These are phyloP conservation scores for Cryptocheilus praepositus DNA, from an alignment of 2,888 invertebrate genomes.

Conservation along the genomic window DNA sequence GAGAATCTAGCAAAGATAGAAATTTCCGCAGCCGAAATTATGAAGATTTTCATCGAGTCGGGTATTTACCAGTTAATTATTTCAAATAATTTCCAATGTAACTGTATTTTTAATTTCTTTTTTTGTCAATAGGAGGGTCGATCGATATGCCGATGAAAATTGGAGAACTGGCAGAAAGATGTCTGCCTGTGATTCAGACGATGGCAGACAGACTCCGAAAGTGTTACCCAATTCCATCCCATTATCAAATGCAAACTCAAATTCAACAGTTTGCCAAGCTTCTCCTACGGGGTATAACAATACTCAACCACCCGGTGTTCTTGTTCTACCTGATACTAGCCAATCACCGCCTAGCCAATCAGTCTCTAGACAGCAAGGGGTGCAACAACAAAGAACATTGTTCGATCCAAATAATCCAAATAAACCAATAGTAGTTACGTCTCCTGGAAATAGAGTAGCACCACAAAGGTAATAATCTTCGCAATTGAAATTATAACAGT, in stretches of 20 bases:
- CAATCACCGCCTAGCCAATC: conserved; percentile 57
- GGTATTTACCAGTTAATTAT: conserved; percentile 43
- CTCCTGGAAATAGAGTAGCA: conserved; percentile 73
- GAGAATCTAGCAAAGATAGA: conserved; percentile 76
- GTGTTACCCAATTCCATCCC: conserved; percentile 51
- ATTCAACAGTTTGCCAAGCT: conserved; percentile 41
- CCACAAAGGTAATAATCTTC: conserved; percentile 57
- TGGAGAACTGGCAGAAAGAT: conserved; percentile 70
- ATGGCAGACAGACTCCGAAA: conserved; percentile 63
- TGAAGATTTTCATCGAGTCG: conserved; percentile 65
- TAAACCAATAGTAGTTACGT: conserved; percentile 84
- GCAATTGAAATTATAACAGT: not conserved
- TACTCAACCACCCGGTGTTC: conserved; percentile 72
- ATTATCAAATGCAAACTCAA: conserved; percentile 54
- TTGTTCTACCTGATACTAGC: conserved; percentile 72
- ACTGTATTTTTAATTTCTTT: not conserved
- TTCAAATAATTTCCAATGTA: conserved; percentile 4
- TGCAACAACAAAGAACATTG: conserved; percentile 76
- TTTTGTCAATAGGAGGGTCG: conserved; percentile 27
- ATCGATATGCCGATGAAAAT: conserved; percentile 67
- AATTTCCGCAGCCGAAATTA: conserved; percentile 66
- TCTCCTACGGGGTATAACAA: conserved; percentile 49
- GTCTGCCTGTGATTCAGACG: conserved; percentile 69
- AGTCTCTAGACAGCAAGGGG: conserved; percentile 46
- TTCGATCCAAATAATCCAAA: conserved; percentile 82